These are phyloP conservation scores for Hirtodrosophila histrioides DNA, from an alignment of 2,888 invertebrate species.

Conservation along the genomic window DNA sequence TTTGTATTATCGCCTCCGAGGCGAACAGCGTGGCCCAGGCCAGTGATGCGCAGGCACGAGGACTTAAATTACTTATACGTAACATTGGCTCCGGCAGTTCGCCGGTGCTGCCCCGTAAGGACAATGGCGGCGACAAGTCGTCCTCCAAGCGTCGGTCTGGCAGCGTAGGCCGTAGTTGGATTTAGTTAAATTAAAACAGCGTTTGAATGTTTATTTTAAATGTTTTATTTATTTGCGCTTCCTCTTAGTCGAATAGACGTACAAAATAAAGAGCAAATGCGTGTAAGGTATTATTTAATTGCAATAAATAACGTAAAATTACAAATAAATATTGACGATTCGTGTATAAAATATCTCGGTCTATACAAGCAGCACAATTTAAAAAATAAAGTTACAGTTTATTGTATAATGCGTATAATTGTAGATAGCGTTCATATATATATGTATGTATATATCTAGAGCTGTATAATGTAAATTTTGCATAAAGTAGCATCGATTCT, in stretches of 20 bases:
- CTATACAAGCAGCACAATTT: constrained; percentile 78
- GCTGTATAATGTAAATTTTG: constrained; percentile 65
- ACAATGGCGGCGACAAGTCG: constrained; percentile 75
- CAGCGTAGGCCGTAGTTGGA: constrained; percentile 83
- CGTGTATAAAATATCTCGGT: constrained; percentile 64
- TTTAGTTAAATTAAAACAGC: constrained; percentile 52
- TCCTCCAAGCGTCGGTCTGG: constrained; percentile 82
- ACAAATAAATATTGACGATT: constrained; percentile 75
- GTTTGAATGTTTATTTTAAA: constrained; percentile 14
- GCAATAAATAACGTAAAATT: constrained; percentile 77
- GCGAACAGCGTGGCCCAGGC: constrained; percentile 84
- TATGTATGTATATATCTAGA: constrained; percentile 28
- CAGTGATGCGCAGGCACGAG: constrained; percentile 88
- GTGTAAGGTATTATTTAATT: constrained; percentile 70
- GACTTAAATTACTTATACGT: constrained; percentile 90
- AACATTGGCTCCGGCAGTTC: constrained; percentile 92
- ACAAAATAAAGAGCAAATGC: constrained; percentile 69
- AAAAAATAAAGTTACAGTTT: constrained; percentile 71
- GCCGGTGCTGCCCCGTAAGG: constrained; percentile 91
- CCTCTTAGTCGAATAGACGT: constrained; percentile 65
- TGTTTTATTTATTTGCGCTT: constrained; percentile 71
- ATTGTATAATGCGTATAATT: constrained; percentile 68
- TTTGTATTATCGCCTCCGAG: constrained; percentile 94
- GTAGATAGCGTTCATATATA: constrained; percentile 30
- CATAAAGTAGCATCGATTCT: constrained; percentile 75